Evolutionary conservation across 1,140 invertebrate species (phyloP).

Genomic region (Triops longicaudatus): DNA sequence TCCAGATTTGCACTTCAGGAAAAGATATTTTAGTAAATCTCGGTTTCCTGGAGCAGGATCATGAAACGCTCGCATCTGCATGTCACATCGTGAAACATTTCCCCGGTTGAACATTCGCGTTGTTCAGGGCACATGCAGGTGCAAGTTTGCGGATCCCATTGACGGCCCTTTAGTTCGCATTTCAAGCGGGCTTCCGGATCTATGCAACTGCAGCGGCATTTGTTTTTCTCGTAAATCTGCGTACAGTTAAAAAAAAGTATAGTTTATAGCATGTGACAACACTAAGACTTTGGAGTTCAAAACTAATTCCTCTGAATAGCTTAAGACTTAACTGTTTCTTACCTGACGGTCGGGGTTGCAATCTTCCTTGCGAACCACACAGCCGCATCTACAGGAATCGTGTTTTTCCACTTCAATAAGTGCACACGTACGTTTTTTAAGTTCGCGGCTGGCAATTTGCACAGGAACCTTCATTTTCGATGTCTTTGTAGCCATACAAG

Average conservation of each 20-base stretch:
- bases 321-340: too few relatives aligned
- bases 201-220: background rate
- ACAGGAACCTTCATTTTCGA: background rate
- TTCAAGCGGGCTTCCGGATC: background rate
- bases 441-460: background rate
- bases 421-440: background rate
- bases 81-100: background rate
- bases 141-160: background rate
- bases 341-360: background rate
- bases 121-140: background rate
- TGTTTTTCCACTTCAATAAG: background rate
- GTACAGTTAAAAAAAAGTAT: background rate
- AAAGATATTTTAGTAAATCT: background rate
- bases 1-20: too few relatives aligned
- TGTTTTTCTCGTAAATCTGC: background rate
- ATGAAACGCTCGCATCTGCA: background rate
- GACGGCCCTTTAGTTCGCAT: background rate
- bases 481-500: background rate
- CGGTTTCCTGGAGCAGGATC: background rate
- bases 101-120: background rate
- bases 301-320: too few relatives aligned
- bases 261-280: background rate
- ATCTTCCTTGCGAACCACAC: background rate
- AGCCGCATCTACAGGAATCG: background rate
- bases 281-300: too few relatives aligned